Evolutionary conservation across 2,888 invertebrate species (phyloP).

Genomic region (Ferdinandea cuprea): DNA sequence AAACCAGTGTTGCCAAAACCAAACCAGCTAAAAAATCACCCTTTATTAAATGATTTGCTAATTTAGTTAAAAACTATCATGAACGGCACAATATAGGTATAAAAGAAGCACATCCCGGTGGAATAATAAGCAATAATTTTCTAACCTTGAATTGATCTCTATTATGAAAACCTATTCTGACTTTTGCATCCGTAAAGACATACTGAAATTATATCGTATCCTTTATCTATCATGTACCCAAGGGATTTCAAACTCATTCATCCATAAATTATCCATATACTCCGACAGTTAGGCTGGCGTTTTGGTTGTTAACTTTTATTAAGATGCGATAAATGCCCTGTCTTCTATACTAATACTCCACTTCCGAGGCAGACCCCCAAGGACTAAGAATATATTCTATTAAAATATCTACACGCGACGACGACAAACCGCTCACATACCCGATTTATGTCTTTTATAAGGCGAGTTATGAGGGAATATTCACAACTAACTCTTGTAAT

Average conservation of each 20-base stretch:
- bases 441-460: conserved; percentile 48
- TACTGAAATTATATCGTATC: background rate
- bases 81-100: background rate
- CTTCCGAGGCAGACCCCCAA: conserved; percentile 19
- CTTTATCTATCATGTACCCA: conserved; percentile 4
- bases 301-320: conserved; percentile 57
- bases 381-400: conserved; percentile 51
- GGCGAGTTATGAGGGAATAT: conserved; percentile 22
- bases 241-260: conserved; percentile 26
- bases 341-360: conserved; percentile 26
- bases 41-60: background rate
- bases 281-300: conserved; percentile 15
- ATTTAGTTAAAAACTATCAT: conserved; percentile 9
- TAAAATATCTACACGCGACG: conserved; percentile 53
- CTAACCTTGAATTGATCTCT: conserved; percentile 3
- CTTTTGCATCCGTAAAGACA: background rate
- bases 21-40: too few relatives aligned
- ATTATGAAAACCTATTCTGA: conserved; percentile 20
- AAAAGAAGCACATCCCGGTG: conserved; percentile 6
- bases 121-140: conserved; percentile 10
- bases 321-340: conserved; percentile 61
- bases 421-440: conserved; percentile 35
- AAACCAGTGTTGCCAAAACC: too few relatives aligned
- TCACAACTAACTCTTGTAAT: conserved; percentile 2
- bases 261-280: conserved; percentile 49